Base-by-base conservation (phyloP, 2,888 invertebrate genomes). In the Mesorhabditis spiculigera region DNA sequence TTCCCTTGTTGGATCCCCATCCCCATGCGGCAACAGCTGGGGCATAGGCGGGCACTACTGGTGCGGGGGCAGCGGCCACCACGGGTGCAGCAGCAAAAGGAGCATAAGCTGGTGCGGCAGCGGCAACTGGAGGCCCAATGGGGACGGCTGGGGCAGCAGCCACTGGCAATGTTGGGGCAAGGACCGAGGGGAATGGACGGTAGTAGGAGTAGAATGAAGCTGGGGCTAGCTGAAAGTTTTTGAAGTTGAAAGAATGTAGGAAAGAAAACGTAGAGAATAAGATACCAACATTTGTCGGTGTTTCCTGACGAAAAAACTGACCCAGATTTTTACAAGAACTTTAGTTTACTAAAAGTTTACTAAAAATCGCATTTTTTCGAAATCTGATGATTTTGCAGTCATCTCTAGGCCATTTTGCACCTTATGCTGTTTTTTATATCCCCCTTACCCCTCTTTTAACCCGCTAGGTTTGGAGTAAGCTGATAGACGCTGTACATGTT, bases 81-180 rank as follows among this genome's bases (percentile, higher is more conserved):
- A 28, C 28, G 28, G 28, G 28, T 28, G 28, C 58, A 13, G 58
- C 58, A 50, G n/a, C 58, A 50, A 50, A 10, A 13, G 58, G 58
- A 50, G 58, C 58, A 50, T 13, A 13, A 13, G 58, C 10, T 10
- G 58, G 10, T 10, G 58, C 58, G n/a, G 8, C 8, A 50, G 58
- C 58, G 8, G 58, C 10, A 50, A 50, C 58, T 50, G 58, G 58
- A n/a, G 58, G 58, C n/a, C 58, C 58, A 50, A 50, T n/a, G n/a
- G 58, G 58, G 10, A 50, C 58, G 10, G 58, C 58, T 50, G 58
- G 58, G n/a, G 58, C 58, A 50, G 58, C 58, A 50, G 58, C 58
- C 8, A 50, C 58, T 28, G 58, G 58, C 8, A n/a, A 10, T n/a
- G 58, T n/a, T 50, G 58, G 58, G n/a, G 58, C 58, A 10, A 50